Evolutionary conservation across 2,888 invertebrate genomes (phyloP).

Genomic region (Temnothorax rugatulus): DNA sequence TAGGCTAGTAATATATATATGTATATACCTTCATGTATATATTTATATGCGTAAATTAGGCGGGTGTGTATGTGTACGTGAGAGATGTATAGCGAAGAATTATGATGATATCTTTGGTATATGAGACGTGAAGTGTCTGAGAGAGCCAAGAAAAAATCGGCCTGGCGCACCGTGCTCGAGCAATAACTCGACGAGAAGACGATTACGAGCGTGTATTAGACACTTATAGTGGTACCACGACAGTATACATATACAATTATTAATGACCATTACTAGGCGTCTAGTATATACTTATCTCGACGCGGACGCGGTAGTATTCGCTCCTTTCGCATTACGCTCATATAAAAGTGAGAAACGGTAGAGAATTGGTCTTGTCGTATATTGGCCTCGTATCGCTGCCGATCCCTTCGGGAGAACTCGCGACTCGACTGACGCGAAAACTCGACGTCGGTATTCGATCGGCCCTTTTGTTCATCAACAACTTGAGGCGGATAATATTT

Average conservation of each 20-base stretch:
- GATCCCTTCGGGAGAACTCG: slow-evolving; percentile 47
- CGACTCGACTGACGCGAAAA: slow-evolving; percentile 22
- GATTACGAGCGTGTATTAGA: slow-evolving; percentile 56
- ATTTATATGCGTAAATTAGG: slow-evolving; percentile 43
- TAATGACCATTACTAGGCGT: slow-evolving; percentile 64
- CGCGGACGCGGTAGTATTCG: slow-evolving; percentile 56
- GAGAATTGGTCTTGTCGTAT: slow-evolving; percentile 76
- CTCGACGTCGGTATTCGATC: neutral
- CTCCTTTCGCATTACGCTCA: slow-evolving; percentile 61
- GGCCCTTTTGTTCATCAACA: slow-evolving; percentile 3
- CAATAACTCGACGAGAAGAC: slow-evolving; percentile 52
- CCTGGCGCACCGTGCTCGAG: slow-evolving; percentile 38
- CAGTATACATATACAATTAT: slow-evolving; percentile 67
- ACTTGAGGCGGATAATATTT: neutral
- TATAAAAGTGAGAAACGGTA: slow-evolving; percentile 83
- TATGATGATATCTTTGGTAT: slow-evolving; percentile 29
- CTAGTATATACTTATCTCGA: slow-evolving; percentile 65
- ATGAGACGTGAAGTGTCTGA: slow-evolving; percentile 24
- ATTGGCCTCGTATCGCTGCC: slow-evolving; percentile 62
- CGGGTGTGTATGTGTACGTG: neutral
- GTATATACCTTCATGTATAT: slow-evolving; percentile 55
- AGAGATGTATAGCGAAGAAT: slow-evolving; percentile 28
- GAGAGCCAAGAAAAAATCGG: slow-evolving; percentile 51
- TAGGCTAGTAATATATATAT: slow-evolving; percentile 72
- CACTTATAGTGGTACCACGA: slow-evolving; percentile 62